phyloP scores from a whole-genome alignment of 2,113 vertebrate species.

The Hoplias malabaricus region DNA sequence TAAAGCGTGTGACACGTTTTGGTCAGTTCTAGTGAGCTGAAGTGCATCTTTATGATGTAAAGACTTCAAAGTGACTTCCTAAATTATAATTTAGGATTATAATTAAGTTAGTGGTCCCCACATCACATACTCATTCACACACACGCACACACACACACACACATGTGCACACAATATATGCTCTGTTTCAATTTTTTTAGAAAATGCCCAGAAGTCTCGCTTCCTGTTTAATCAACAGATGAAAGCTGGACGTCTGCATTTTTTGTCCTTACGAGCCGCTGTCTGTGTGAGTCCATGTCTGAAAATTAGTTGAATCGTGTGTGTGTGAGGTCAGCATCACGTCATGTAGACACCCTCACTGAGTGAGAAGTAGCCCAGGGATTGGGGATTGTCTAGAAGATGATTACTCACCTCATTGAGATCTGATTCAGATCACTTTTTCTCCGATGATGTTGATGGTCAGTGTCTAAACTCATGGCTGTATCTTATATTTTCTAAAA shows the following conservation, averaged over 20 bases:
- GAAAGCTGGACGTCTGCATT: conserved; percentile 47
- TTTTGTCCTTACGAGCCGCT: conserved; percentile 18
- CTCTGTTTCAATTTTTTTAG: conserved; percentile 29
- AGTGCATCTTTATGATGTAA: no score
- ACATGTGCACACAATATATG: conserved; percentile 26
- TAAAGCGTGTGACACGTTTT: neutral
- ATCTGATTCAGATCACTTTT: conserved; percentile 4
- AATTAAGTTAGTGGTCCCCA: no score
- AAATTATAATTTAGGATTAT: conserved; percentile 12
- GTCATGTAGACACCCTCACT: conserved; percentile 17
- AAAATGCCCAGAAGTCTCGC: conserved; percentile 38
- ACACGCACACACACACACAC: neutral
- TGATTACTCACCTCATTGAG: conserved; percentile 18
- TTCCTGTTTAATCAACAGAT: conserved; percentile 51
- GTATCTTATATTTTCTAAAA: neutral
- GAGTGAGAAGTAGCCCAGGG: neutral
- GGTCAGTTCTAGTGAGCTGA: neutral
- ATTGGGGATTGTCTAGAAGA: neutral
- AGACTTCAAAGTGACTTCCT: neutral
- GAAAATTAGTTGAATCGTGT: conserved; percentile 35
- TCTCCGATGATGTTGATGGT: conserved; percentile 9
- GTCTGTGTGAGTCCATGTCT: conserved; percentile 37
- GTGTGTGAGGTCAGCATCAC: conserved; percentile 18
- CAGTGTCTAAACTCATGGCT: conserved; percentile 14
- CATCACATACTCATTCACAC: no score